These are phyloP conservation scores for Cheilosia vulpina DNA, from an alignment of 2,888 invertebrate species.

Conservation along the genomic window DNA sequence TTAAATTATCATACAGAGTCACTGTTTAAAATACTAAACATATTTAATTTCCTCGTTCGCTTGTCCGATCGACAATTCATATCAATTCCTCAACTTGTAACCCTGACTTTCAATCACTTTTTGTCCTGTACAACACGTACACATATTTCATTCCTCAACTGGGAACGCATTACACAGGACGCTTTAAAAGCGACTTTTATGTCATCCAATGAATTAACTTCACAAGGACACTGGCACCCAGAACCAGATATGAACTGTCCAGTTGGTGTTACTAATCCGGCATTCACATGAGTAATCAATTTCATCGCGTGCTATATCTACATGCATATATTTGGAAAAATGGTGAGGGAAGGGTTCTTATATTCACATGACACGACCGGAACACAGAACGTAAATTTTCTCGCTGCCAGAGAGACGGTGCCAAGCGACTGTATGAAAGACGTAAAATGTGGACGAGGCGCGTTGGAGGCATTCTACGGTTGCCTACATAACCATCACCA, in stretches of 20 bases:
- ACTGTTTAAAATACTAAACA: neutral
- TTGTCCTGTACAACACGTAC: slow-evolving; percentile 13
- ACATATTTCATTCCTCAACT: slow-evolving; percentile 12
- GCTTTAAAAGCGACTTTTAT: slow-evolving; percentile 50
- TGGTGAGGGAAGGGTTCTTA: neutral
- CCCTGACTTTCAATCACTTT: slow-evolving; percentile 23
- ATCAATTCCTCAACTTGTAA: slow-evolving; percentile 3
- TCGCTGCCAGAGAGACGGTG: slow-evolving; percentile 35
- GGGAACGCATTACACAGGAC: slow-evolving; percentile 29
- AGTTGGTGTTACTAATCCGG: slow-evolving; percentile 45
- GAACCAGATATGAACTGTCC: slow-evolving; percentile 45
- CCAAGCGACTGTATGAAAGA: slow-evolving; percentile 18
- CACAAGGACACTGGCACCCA: neutral
- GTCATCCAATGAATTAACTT: slow-evolving; percentile 42
- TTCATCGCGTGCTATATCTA: slow-evolving; percentile 26
- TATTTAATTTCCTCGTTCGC: neutral
- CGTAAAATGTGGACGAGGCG: neutral
- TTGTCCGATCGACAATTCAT: too few species aligned
- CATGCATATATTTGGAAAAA: neutral
- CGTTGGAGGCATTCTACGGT: slow-evolving; percentile 1
- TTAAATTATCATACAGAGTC: neutral
- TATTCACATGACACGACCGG: slow-evolving; percentile 16
- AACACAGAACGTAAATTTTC: slow-evolving; percentile 47
- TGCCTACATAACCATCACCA: slow-evolving; percentile 36
- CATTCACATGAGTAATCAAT: slow-evolving; percentile 63